Base-by-base conservation (phyloP, 2,113 vertebrate genomes). In the Corydoras sp. region DNA sequence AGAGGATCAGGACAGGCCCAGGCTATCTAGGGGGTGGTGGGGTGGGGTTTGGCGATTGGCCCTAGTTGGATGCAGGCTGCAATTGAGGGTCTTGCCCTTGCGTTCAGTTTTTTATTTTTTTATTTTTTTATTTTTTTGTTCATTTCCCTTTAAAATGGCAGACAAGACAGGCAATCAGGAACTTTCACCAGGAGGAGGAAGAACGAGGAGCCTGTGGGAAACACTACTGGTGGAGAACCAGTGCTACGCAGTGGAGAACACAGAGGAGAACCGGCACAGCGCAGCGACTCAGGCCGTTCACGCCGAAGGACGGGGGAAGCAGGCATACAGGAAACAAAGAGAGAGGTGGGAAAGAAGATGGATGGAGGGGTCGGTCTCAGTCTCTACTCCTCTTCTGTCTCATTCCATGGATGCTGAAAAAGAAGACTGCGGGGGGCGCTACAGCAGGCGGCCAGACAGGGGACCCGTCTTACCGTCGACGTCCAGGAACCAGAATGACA, bases 141-240 rank as follows among this genome's bases (percentile, higher is more conserved):
- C 69, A 72, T 77, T 70, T 72, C 69, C 43, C 62, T 66, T 69
- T 71, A 86, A 88, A 24, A 89, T 91, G 90, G 89, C 89, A 92
- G 95, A 97, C 95, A 97, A 98, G 92, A 97, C 94, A 98, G 94
- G 95, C 95, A 97, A 96, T 95, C 95, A 97, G 94, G 91, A 92
- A 91, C 93, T 93, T 92, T 94, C 93, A 94, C 94, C 93, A 76
- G 58, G 67, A 73, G 68, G 51, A 71, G 72, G 75, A 68, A 71
- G 69, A 77, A 65, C 73, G 73, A 60, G 70, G 62, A 76, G 66
- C 61, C 76, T 65, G 74, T 70, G 73, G 69, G 73, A 79, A 55
- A 77, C 62, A 65, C 65, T 74, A 70, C 73, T 65, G 64, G 69
- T 88, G 88, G 84, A 82, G 88, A 82, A 81, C 79, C 78, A 71